A percentile compares a stretch with the other conserved stretches of the same genome.
Evolutionary conservation across 2,888 invertebrate genomes (phyloP).

Genomic region (Camptogramma bilineatum): DNA sequence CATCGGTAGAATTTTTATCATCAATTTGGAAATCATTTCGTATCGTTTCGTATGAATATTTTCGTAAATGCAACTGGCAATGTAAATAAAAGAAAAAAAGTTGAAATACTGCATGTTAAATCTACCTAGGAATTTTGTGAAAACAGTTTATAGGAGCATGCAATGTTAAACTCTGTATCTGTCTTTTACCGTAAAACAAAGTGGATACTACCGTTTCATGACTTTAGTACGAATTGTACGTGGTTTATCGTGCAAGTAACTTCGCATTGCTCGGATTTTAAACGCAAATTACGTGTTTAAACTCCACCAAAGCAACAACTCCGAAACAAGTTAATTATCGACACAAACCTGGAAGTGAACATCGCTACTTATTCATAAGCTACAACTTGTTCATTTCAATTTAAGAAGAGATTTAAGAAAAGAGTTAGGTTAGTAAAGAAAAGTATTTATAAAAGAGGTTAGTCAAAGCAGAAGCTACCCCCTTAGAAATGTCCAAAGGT

Average conservation of each 20-base stretch:
- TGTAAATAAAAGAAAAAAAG: background rate
- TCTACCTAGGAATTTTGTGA: constrained; percentile 21
- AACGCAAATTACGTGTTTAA: constrained; percentile 9
- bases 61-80: background rate
- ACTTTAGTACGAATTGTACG: constrained; percentile 28
- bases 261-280: constrained; percentile 8
- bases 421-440: background rate
- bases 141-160: constrained; percentile 39
- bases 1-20: too few species aligned
- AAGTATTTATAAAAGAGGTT: too few species aligned
- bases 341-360: background rate
- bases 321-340: background rate
- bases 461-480: too few species aligned
- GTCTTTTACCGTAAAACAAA: constrained; percentile 39
- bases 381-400: background rate
- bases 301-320: background rate
- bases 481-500: too few species aligned
- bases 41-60: too few species aligned
- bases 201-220: constrained; percentile 39
- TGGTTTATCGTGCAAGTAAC: constrained; percentile 24
- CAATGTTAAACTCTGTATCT: constrained; percentile 37
- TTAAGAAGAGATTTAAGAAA: background rate
- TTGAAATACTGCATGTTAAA: constrained; percentile 19
- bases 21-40: too few species aligned
- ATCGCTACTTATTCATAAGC: background rate